phyloP scores from a whole-genome alignment of 2,888 invertebrate genomes.

The Trichopoda pennipes region DNA sequence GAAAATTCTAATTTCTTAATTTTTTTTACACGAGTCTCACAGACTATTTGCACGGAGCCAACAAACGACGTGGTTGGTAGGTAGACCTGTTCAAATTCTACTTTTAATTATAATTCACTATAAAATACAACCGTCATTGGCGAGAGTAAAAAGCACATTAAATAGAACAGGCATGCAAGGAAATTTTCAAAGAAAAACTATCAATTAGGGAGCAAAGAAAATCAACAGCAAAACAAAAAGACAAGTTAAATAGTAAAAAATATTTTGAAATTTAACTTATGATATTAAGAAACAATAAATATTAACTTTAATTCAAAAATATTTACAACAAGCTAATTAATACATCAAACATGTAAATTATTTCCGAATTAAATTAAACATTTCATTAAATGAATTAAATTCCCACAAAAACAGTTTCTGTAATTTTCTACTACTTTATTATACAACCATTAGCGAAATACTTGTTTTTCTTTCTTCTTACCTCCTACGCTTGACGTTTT shows the following conservation, averaged over 20 bases:
- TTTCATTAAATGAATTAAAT: no score
- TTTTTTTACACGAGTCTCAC: conserved; percentile 31
- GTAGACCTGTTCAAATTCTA: not conserved
- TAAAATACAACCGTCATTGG: conserved; percentile 56
- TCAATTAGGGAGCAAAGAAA: conserved; percentile 10
- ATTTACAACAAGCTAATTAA: no score
- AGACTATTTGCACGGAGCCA: conserved; percentile 31
- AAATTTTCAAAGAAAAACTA: not conserved
- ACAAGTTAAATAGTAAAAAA: not conserved
- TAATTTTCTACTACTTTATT: conserved; percentile 21
- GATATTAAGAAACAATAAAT: no score
- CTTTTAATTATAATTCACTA: conserved; percentile 13
- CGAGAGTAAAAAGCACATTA: conserved; percentile 60
- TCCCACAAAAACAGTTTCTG: not conserved
- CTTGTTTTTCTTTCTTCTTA: conserved; percentile 53
- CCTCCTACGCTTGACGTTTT: conserved; percentile 62
- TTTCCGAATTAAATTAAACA: no score
- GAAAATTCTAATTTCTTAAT: conserved; percentile 20
- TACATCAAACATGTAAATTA: no score
- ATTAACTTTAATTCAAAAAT: no score
- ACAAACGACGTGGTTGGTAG: conserved; percentile 40
- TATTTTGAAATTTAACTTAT: no score
- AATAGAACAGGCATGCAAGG: conserved; percentile 25
- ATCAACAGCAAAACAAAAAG: conserved; percentile 16
- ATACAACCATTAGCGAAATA: conserved; percentile 39